phyloP scores from a whole-genome alignment of 2,888 invertebrate genomes.

The Ecliptopera silaceata region DNA sequence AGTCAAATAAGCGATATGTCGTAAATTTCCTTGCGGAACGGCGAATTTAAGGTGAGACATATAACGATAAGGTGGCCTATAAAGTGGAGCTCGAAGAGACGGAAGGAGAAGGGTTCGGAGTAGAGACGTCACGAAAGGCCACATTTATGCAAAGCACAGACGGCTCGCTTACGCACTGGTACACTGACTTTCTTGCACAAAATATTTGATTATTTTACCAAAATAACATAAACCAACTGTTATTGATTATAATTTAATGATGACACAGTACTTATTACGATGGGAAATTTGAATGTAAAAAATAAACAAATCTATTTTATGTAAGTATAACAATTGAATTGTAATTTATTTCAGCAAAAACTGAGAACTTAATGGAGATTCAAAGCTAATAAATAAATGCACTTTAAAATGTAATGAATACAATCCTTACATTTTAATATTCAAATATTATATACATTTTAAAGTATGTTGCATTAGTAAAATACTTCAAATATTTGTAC shows the following conservation, averaged over 20 bases:
- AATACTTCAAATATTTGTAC: slow-evolving; percentile 11
- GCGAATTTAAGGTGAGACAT: slow-evolving; percentile 56
- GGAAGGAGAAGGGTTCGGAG: slow-evolving; percentile 41
- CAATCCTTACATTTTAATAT: no score
- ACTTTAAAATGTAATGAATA: no score
- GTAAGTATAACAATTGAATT: no score
- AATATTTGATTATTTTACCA: slow-evolving; percentile 4
- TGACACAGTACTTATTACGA: no score
- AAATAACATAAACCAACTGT: not conserved
- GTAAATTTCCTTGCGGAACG: slow-evolving; percentile 33
- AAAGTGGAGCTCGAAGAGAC: slow-evolving; percentile 48
- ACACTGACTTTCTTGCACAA: slow-evolving; percentile 2
- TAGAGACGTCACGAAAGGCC: slow-evolving; percentile 53
- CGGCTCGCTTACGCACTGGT: slow-evolving; percentile 23
- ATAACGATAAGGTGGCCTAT: slow-evolving; percentile 54
- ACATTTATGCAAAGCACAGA: slow-evolving; percentile 52
- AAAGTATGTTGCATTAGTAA: not conserved
- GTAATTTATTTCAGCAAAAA: no score
- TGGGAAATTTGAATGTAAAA: no score
- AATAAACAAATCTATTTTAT: no score
- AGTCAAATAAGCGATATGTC: slow-evolving; percentile 37
- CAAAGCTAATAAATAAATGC: no score
- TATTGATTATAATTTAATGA: no score
- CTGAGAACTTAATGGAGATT: no score
- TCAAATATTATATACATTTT: no score